Evolutionary conservation across 92 coral and sea anemone species (phyloP).

Genomic region (Parazoanthus darwini): DNA sequence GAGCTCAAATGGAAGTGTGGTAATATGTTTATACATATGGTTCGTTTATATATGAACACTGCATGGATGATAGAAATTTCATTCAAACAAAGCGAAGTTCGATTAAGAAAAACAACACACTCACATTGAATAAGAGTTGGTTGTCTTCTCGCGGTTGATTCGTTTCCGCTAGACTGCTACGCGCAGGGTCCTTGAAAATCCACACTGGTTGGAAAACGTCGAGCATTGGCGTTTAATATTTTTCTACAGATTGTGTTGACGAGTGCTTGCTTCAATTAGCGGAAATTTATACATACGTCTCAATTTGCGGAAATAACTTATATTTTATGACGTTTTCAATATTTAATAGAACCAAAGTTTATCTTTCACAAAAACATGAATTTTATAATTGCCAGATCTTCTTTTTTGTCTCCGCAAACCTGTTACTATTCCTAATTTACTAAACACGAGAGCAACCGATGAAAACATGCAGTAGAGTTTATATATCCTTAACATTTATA

Average conservation of each 20-base stretch:
- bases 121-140: not conserved
- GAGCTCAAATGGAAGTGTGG: no score
- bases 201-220: not conserved
- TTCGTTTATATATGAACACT: no score
- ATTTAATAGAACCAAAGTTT: not conserved
- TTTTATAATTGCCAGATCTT: not conserved
- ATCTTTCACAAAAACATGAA: not conserved
- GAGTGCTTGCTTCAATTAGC: not conserved
- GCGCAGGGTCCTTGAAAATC: not conserved
- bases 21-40: no score
- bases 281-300: not conserved
- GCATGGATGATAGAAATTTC: no score
- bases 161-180: not conserved
- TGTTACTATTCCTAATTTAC: not conserved
- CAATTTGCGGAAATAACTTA: not conserved
- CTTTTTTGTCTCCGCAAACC: not conserved
- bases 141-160: not conserved
- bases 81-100: no score
- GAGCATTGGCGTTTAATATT: not conserved
- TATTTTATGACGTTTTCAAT: not conserved
- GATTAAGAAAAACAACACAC: not conserved
- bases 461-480: no score
- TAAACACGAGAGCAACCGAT: no score
- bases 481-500: no score
- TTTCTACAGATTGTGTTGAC: not conserved